Percentiles rank a stretch among this genome's conserved stretches.
Evolutionary conservation across 2,888 invertebrate species (phyloP).

Genomic region (Sipha maydis): DNA sequence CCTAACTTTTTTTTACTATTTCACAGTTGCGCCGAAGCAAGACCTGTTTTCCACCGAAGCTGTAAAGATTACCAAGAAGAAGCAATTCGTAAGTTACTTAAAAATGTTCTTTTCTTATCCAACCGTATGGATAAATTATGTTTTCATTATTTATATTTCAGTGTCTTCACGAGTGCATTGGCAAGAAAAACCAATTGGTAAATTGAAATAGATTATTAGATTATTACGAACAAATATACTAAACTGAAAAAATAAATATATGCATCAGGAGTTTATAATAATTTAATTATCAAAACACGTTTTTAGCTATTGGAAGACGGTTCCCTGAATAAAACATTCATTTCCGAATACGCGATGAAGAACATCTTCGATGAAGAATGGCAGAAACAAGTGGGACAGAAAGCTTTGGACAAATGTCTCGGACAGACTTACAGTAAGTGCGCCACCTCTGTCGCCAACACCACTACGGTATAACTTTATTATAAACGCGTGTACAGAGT

Average conservation of each 20-base stretch:
- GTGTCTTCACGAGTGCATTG: slow-evolving; percentile 64
- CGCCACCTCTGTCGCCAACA: no score
- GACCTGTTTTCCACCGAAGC: slow-evolving; percentile 64
- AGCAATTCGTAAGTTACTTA: slow-evolving; percentile 63
- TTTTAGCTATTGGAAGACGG: slow-evolving; percentile 63
- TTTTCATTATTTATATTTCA: slow-evolving; percentile 55
- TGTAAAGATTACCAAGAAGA: slow-evolving; percentile 64
- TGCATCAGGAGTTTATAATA: neutral
- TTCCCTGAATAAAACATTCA: slow-evolving; percentile 62
- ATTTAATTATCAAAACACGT: neutral
- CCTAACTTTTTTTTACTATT: neutral
- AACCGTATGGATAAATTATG: neutral
- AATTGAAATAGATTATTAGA: neutral
- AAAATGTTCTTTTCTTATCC: neutral
- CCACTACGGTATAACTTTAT: no score
- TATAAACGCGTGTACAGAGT: no score
- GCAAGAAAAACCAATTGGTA: slow-evolving; percentile 63
- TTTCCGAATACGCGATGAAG: slow-evolving; percentile 61
- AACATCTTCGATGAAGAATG: slow-evolving; percentile 64
- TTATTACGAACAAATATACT: neutral
- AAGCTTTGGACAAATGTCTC: slow-evolving; percentile 63
- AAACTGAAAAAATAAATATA: neutral
- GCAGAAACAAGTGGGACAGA: slow-evolving; percentile 63
- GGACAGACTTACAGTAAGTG: slow-evolving; percentile 64
- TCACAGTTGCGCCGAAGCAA: slow-evolving; percentile 25